Conservation (phyloP, 2,113 vertebrate species). For the Echinops telfairi region DNA sequence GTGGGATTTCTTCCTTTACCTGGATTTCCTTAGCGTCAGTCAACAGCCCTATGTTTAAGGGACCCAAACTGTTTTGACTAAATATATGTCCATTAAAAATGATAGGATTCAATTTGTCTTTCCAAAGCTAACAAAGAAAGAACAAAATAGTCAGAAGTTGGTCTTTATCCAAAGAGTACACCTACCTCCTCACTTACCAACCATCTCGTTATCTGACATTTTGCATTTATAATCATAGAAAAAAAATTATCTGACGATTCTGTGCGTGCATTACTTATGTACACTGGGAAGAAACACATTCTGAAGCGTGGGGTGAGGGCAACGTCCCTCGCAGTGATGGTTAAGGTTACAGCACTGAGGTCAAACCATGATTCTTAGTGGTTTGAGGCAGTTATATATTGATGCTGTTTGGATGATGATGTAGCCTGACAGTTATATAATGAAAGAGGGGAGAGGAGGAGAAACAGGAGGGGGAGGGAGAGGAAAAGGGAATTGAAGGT, state of each 20-base stretch:
- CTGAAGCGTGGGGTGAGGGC: no score
- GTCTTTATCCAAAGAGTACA: not conserved
- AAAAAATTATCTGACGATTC: not conserved
- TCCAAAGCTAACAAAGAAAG: constrained; percentile 20
- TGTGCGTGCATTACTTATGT: no score
- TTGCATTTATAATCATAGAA: not conserved
- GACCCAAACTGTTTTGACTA: not conserved
- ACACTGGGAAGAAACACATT: no score
- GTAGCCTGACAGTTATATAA: no score
- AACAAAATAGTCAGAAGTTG: not conserved
- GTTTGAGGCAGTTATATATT: no score
- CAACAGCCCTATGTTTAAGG: not conserved
- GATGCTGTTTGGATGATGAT: no score
- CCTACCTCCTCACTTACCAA: not conserved
- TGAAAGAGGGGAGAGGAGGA: no score
- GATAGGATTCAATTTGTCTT: not conserved
- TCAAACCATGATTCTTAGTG: no score
- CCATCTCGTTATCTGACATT: not conserved
- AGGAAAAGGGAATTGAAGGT: no score
- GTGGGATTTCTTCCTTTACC: not conserved
- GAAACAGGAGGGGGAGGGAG: no score
- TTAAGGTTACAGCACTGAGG: no score
- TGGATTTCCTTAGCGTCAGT: not conserved
- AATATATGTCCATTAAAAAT: not conserved
- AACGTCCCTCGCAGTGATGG: no score